These are phyloP conservation scores for Chrysopa pallens DNA, from an alignment of 1,140 invertebrate genomes.

Conservation along the genomic window DNA sequence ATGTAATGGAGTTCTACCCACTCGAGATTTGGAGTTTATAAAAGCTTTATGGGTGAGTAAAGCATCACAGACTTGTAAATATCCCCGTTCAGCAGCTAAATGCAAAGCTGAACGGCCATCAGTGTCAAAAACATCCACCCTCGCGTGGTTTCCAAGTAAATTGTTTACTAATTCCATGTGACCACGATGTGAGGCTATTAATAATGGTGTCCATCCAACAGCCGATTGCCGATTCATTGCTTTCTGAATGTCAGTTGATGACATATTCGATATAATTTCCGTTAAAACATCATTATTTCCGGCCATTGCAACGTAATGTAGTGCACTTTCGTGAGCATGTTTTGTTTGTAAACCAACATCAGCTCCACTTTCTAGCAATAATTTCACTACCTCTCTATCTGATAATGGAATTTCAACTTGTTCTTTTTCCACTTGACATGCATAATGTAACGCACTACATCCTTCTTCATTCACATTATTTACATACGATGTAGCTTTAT, in stretches of 20 bases:
- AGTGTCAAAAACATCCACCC: conserved; percentile 96
- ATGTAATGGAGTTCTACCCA: conserved; percentile 67
- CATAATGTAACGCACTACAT: conserved; percentile 83
- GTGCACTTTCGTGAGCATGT: conserved; percentile 77
- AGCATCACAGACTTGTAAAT: conserved; percentile 81
- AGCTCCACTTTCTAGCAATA: conserved; percentile 75
- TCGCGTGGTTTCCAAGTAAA: conserved; percentile 74
- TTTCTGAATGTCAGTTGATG: conserved; percentile 69
- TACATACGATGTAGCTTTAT: conserved; percentile 52
- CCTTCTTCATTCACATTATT: conserved; percentile 78
- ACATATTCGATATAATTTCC: conserved; percentile 84
- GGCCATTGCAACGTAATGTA: conserved; percentile 86
- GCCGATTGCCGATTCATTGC: conserved; percentile 84
- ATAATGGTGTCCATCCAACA: conserved; percentile 86
- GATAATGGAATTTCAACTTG: conserved; percentile 58
- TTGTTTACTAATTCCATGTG: conserved; percentile 75
- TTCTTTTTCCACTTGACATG: conserved; percentile 58
- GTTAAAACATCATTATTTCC: conserved; percentile 90
- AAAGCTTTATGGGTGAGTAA: conserved; percentile 94
- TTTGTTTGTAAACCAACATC: conserved; percentile 73
- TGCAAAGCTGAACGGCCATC: conserved; percentile 91
- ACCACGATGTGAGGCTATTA: conserved; percentile 72
- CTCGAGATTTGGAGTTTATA: conserved; percentile 86
- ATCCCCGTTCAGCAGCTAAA: conserved; percentile 86
- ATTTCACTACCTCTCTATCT: conserved; percentile 76